Base-by-base conservation (phyloP, 2,888 invertebrate species). In the Epinotia brunnichana region DNA sequence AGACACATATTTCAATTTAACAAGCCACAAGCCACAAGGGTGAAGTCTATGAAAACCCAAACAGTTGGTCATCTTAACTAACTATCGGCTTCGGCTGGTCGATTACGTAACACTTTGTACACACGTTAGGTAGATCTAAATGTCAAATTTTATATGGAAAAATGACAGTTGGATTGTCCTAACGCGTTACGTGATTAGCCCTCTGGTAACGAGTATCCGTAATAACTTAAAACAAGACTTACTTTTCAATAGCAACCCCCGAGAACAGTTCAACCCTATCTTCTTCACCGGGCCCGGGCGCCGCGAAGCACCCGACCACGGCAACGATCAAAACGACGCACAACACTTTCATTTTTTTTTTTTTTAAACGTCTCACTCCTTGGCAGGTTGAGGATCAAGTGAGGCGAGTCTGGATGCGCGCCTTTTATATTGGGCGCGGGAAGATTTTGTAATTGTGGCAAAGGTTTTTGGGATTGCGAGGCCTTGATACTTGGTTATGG, bases 171-270 rank as follows among this genome's bases (percentile, higher is more conserved):
- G n/a, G n/a, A n/a, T n/a, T n/a, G n/a, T n/a, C n/a, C n/a, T n/a
- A n/a, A n/a, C n/a, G n/a, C n/a, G n/a, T n/a, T n/a, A n/a, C n/a
- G n/a, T n/a, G n/a, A n/a, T n/a, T n/a, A n/a, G n/a, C n/a, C n/a
- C n/a, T n/a, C n/a, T n/a, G n/a, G n/a, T n/a, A n/a, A n/a, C n/a
- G n/a, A n/a, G n/a, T n/a, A n/a, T n/a, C n/a, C n/a, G n/a, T n/a
- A n/a, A n/a, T n/a, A n/a, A n/a, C n/a, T n/a, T n/a, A n/a, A 24
- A 10, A 29, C 17, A 13, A 24, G 4, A 89, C 91, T 90, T 76
- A 90, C 90, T 87, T 87, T 78, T 92, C 91, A 78, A 93, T 90
- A 13, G 90, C 89, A 2, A 93, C 92, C 75, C 93, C 93, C 2
- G 91, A 88, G 62, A 93, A 90, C 19, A 93, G 80, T 71, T 93